These are phyloP conservation scores for Epirrhoe tristata DNA, from an alignment of 2,888 invertebrate species.

Conservation along the genomic window DNA sequence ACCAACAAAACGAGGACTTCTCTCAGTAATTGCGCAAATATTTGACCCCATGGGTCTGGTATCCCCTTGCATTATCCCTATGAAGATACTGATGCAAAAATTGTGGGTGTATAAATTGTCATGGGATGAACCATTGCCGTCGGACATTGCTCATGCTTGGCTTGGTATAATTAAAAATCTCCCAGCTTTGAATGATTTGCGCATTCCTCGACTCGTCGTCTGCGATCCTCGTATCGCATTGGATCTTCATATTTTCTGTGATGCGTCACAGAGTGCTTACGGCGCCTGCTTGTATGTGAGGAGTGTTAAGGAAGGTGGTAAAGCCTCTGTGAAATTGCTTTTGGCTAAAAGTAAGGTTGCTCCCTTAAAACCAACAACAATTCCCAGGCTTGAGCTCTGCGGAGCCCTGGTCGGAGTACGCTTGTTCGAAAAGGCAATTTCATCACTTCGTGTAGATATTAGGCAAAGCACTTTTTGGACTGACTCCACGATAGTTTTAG, in stretches of 20 bases:
- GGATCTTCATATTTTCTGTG: constrained; percentile 48
- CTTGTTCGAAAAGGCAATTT: constrained; percentile 42
- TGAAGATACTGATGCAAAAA: constrained; percentile 45
- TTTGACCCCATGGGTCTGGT: constrained; percentile 45
- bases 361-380: constrained; percentile 46
- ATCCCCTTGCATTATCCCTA: constrained; percentile 42
- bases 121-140: constrained; percentile 42
- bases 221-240: constrained; percentile 29
- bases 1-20: constrained; percentile 46
- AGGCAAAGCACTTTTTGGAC: constrained; percentile 43
- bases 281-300: constrained; percentile 48
- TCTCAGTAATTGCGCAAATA: constrained; percentile 40
- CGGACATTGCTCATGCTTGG: constrained; percentile 12
- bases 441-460: constrained; percentile 37
- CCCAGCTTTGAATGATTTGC: constrained; percentile 35
- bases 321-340: constrained; percentile 36
- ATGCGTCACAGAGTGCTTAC: constrained; percentile 49
- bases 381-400: constrained; percentile 52
- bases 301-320: constrained; percentile 28
- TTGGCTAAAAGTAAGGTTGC: constrained; percentile 47
- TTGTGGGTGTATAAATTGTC: constrained; percentile 43
- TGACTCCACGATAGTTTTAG: constrained; percentile 49
- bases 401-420: constrained; percentile 48
- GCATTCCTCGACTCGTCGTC: constrained; percentile 41
- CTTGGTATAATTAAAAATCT: constrained; percentile 15